Base-by-base conservation (phyloP, 2,113 vertebrate genomes). In the Chinchilla lanigera region DNA sequence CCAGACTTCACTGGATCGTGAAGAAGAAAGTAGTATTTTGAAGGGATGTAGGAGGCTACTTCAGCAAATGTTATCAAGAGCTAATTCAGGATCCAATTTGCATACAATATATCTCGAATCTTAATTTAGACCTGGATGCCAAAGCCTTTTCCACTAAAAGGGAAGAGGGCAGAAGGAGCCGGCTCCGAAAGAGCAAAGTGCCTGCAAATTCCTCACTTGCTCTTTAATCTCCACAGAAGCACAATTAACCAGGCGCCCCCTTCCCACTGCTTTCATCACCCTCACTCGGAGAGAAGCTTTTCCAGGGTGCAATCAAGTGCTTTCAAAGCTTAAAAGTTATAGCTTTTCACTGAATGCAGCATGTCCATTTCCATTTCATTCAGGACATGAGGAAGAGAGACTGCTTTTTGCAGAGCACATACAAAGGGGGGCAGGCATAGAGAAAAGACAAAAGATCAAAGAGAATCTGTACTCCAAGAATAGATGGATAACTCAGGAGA, bases 291-390 rank as follows among this genome's bases (percentile, higher is more conserved):
- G 38, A 86, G 14, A 38, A 96, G 92, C 63, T 85, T 87, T 89
- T 82, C 87, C 30, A 22, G 83, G 89, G 63, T 58, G 82, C 97
- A 97, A 81, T 96, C 92, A 97, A 96, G 93, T 71, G 90, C 96
- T 97, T 97, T 97, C 94, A 95, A 73, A 35, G 83, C 86, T 95
- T 87, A 88, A 89, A 95, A 96, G 94, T 92, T 90, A 75, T 26
- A 54, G 82, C 81, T 98, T 93, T 95, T 96, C 56, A 65, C 65
- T 12, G 9, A 86, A 84, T 35, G 65, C 24, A 28, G 56, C 56
- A 54, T 89, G 88, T 93, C 93, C 85, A 83, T 97, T 97, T 97
- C 89, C 85, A 94, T 92, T 97, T 95, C 86, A 83, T 96, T 95
- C 56, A 67, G 93, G 95, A 97, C 67, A 86, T 17, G 54, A 95